phyloP scores from a whole-genome alignment of 1,140 invertebrate species.

The Ectropis grisescens region DNA sequence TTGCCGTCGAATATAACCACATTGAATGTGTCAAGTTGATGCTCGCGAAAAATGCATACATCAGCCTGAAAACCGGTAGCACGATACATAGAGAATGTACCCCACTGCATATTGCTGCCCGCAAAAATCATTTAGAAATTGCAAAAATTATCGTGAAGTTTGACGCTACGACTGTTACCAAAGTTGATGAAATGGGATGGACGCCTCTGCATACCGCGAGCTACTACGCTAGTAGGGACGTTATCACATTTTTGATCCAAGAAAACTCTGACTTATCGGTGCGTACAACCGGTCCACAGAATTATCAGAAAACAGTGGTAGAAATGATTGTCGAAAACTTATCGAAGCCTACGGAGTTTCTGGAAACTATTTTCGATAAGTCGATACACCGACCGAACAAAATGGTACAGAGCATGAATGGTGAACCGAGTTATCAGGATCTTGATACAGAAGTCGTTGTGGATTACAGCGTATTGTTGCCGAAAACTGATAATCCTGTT shows the following conservation, averaged over 20 bases:
- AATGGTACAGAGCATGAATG: no score
- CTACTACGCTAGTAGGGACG: slow-evolving; percentile 70
- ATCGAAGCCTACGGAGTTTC: slow-evolving; percentile 63
- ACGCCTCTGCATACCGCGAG: slow-evolving; percentile 75
- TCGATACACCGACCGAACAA: slow-evolving; percentile 49
- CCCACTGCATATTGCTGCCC: slow-evolving; percentile 74
- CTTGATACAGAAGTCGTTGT: slow-evolving; percentile 62
- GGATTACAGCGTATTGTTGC: slow-evolving; percentile 63
- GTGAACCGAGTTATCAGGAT: no score
- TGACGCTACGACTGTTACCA: slow-evolving; percentile 60
- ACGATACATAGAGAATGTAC: slow-evolving; percentile 65
- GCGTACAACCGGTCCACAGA: slow-evolving; percentile 69
- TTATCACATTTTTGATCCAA: slow-evolving; percentile 69
- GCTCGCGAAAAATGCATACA: slow-evolving; percentile 69
- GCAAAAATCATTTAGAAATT: slow-evolving; percentile 60
- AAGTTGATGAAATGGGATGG: slow-evolving; percentile 69
- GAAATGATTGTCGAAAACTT: slow-evolving; percentile 64
- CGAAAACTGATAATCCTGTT: slow-evolving; percentile 5
- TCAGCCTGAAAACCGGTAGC: slow-evolving; percentile 37
- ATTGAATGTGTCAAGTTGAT: slow-evolving; percentile 74
- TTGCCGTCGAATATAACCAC: slow-evolving; percentile 77
- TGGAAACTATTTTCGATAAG: slow-evolving; percentile 64
- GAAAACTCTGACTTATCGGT: slow-evolving; percentile 73
- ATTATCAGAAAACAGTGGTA: slow-evolving; percentile 47
- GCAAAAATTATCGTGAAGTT: slow-evolving; percentile 66